These are phyloP conservation scores for Chaenocephalus aceratus DNA, from an alignment of 2,113 vertebrate species.

Conservation along the genomic window DNA sequence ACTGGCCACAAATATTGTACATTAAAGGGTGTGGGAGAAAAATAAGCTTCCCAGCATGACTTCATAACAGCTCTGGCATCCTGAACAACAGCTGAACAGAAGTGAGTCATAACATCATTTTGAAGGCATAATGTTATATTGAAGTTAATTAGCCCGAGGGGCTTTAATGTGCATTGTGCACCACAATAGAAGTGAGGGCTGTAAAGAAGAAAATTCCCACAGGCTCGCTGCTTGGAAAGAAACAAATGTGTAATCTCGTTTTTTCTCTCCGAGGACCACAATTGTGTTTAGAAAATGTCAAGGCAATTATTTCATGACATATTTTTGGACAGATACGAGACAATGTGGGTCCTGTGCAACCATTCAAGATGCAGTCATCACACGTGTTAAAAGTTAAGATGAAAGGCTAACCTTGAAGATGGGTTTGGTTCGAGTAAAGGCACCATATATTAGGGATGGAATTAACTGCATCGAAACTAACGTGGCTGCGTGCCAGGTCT, in stretches of 20 bases:
- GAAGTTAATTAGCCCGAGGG: background rate
- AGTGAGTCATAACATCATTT: background rate
- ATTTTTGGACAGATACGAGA: too few relatives aligned
- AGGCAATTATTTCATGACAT: too few relatives aligned
- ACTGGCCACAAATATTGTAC: background rate
- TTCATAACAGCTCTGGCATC: background rate
- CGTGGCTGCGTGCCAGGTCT: background rate
- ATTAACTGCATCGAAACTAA: background rate
- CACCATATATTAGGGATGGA: too few relatives aligned
- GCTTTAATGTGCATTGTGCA: background rate
- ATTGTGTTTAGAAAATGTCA: background rate
- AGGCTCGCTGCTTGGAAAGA: background rate
- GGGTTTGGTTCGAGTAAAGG: too few relatives aligned
- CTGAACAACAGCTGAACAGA: background rate
- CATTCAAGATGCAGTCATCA: too few relatives aligned
- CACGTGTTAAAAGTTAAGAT: too few relatives aligned
- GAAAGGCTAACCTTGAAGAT: too few relatives aligned
- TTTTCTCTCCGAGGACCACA: background rate
- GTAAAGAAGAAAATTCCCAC: background rate
- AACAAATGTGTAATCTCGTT: background rate
- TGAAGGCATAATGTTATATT: background rate
- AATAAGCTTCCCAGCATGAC: background rate
- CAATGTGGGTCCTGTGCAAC: too few relatives aligned
- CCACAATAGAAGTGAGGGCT: background rate
- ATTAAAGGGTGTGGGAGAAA: conserved; percentile 7